phyloP scores from a whole-genome alignment of 2,888 invertebrate genomes.

The Malachius bipustulatus region DNA sequence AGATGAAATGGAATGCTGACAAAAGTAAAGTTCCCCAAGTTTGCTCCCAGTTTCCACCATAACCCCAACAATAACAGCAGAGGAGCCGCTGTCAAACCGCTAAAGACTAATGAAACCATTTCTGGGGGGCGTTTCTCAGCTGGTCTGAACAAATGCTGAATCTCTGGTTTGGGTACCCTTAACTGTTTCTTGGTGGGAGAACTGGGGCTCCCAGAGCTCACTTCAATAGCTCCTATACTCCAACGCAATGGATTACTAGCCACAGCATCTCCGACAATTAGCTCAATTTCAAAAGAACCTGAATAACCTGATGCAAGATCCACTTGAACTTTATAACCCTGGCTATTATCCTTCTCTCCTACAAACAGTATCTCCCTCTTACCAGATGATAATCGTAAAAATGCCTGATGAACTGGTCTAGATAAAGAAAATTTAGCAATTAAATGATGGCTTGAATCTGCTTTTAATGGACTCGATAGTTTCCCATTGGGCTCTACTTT shows the following conservation, averaged over 20 bases:
- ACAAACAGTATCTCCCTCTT: conserved; percentile 84
- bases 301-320: conserved; percentile 59
- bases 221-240: conserved; percentile 64
- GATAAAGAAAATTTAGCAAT: conserved; percentile 67
- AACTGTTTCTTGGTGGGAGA: conserved; percentile 23
- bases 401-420: conserved; percentile 75
- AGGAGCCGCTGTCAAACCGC: conserved; percentile 68
- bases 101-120: conserved; percentile 82
- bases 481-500: conserved; percentile 65
- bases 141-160: conserved; percentile 75
- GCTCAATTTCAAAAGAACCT: conserved; percentile 67
- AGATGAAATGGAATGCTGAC: conserved; percentile 83
- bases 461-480: conserved; percentile 55
- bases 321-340: conserved; percentile 78
- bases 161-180: conserved; percentile 47
- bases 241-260: conserved; percentile 84
- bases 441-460: conserved; percentile 79
- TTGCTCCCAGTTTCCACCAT: conserved; percentile 82
- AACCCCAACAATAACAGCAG: conserved; percentile 68
- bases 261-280: conserved; percentile 86
- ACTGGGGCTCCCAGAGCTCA: conserved; percentile 47
- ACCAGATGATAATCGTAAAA: conserved; percentile 62
- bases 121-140: conserved; percentile 87
- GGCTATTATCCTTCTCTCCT: conserved; percentile 71
- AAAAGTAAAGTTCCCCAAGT: conserved; percentile 70